Evolutionary conservation across 2,113 vertebrate species (phyloP).

Genomic region (Campylomormyrus numenius): DNA sequence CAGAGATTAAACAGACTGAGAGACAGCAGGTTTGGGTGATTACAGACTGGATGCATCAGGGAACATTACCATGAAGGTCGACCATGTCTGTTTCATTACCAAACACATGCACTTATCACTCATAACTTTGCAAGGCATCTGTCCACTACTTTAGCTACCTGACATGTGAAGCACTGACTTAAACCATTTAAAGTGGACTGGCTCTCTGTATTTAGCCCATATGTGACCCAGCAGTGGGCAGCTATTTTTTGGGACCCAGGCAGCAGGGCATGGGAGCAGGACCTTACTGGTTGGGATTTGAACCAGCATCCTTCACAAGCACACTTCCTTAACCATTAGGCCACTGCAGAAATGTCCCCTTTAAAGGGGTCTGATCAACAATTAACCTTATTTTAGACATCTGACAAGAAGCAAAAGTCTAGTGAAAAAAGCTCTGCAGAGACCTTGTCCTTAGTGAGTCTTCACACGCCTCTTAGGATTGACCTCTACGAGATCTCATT

Average conservation of each 20-base stretch:
- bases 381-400: not conserved
- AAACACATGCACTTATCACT: not conserved
- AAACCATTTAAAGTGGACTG: not conserved
- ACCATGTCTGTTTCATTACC: not conserved
- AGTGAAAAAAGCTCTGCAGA: not conserved
- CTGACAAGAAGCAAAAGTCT: not conserved
- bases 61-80: not conserved
- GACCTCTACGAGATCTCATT: slow-evolving; percentile 14
- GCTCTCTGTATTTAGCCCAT: not conserved
- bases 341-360: not conserved
- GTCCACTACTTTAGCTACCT: not conserved
- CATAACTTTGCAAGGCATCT: not conserved
- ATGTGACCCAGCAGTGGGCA: too few relatives aligned
- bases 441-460: not conserved
- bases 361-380: not conserved
- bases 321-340: too few relatives aligned
- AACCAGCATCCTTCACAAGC: too few relatives aligned
- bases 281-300: too few relatives aligned
- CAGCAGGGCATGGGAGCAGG: too few relatives aligned
- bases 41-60: not conserved
- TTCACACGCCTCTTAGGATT: not conserved
- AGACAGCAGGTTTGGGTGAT: not conserved
- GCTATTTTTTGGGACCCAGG: too few relatives aligned
- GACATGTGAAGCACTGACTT: not conserved
- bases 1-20: not conserved